Conservation (phyloP, 1,140 invertebrate species). For the Phortica variegata region DNA sequence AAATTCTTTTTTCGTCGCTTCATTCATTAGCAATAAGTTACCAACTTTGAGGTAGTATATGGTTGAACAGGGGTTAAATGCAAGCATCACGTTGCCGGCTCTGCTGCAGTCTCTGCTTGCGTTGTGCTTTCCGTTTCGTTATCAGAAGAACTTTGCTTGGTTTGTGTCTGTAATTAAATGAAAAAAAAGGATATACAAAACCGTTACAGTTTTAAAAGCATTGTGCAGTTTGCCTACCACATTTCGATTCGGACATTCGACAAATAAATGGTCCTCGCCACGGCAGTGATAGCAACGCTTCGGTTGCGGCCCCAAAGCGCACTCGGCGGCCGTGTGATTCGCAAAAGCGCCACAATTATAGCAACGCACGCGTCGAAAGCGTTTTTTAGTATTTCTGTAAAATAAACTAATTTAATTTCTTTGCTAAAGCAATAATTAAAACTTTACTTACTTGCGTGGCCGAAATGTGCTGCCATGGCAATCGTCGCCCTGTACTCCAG, state of each 20-base stretch:
- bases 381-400: conserved; percentile 66
- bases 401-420: conserved; percentile 4
- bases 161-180: neutral
- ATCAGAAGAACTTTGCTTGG: neutral
- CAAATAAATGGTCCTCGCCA: conserved; percentile 80
- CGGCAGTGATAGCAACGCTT: conserved; percentile 88
- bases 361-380: conserved; percentile 83
- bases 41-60: too few species aligned
- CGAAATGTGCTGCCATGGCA: conserved; percentile 77
- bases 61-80: too few species aligned
- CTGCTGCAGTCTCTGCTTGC: too few species aligned
- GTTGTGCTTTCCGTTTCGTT: too few species aligned
- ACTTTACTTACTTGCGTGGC: conserved; percentile 58
- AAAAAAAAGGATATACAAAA: too few species aligned
- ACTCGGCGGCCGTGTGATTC: conserved; percentile 87
- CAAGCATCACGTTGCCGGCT: too few species aligned
- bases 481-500: conserved; percentile 71
- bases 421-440: conserved; percentile 62
- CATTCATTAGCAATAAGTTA: too few species aligned
- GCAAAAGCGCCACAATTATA: conserved; percentile 91
- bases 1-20: too few species aligned
- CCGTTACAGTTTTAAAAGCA: too few species aligned
- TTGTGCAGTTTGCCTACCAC: too few species aligned
- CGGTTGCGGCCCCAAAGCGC: conserved; percentile 79
- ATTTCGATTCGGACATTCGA: conserved; percentile 70